Base-by-base conservation (phyloP, 2,797 vertebrate genomes). In the Cyprinella venusta region DNA sequence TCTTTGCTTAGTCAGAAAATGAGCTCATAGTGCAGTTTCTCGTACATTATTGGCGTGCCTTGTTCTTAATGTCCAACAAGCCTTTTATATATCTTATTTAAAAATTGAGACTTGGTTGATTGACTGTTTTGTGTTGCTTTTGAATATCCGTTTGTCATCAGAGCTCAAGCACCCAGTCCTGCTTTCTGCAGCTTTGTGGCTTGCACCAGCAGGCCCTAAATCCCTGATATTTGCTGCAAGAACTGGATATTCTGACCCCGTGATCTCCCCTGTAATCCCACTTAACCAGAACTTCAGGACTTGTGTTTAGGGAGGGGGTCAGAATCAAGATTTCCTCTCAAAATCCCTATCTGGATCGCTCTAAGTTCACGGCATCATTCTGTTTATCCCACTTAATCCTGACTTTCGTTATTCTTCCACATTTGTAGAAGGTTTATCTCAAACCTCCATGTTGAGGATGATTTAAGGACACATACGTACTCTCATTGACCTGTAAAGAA, bases 261-360 rank as follows among this genome's bases (percentile, higher is more conserved):
- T 33, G 52, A 7, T 52, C 9, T 69, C 8, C 5, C 5, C 54
- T 63, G 8, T 72, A 63, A 81, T 71, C 54, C 54, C 79, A 48
- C 26, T 80, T 71, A 48, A 48, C 75, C 75, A 63, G 59, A 54
- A 72, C 38, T 48, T 19, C 24, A 71, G n/a, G 79, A 63, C 79
- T 48, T 21, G 38, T 45, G 38, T 10, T 18, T 4, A 8, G 36
- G 7, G 16, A 42, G 2, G 6, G 33, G 50, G 1, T 42, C 50
- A 59, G 50, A 59, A 26, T 79, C 21, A 56, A 79, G 77, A 79
- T 59, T 70, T 80, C n/a, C 50, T 69, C 16, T 59, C n/a, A 59
- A 70, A 80, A 80, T 63, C 68, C 54, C 68, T 19, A 2, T 63
- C 79, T 36, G 38, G 38, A 80, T 67, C 7, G 21, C 33, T 40